Percentiles rank a stretch among this genome's conserved stretches.
Conservation (phyloP, 2,113 vertebrate species). For the Mustela lutreola region DNA sequence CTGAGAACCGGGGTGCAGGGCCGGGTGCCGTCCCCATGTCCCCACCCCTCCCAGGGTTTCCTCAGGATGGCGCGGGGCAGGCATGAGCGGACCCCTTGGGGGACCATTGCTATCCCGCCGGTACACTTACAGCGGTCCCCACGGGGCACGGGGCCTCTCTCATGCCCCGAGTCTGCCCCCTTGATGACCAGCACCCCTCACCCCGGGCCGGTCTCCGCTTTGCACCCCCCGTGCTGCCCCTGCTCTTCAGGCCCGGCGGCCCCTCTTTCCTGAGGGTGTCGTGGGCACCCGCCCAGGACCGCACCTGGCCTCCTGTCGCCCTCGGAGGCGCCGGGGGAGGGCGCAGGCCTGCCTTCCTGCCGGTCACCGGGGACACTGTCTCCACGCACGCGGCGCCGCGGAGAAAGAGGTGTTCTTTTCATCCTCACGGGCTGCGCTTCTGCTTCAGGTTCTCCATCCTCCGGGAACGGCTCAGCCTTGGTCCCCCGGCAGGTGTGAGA, state of each 20-base stretch:
- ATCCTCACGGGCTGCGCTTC: no score
- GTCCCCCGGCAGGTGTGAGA: neutral
- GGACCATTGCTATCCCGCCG: neutral
- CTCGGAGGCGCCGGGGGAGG: neutral
- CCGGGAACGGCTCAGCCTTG: accelerated
- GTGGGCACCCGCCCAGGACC: neutral
- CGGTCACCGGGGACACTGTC: no score
- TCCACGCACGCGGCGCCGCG: no score
- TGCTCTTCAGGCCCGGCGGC: neutral
- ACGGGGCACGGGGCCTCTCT: accelerated
- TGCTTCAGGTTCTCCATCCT: neutral
- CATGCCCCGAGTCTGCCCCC: neutral
- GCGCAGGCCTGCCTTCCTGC: no score
- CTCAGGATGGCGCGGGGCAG: neutral
- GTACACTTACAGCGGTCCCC: neutral
- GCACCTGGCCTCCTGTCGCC: no score
- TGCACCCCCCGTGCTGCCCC: neutral
- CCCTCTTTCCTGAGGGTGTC: neutral
- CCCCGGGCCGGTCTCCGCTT: neutral
- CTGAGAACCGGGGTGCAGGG: no score
- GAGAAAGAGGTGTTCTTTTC: no score
- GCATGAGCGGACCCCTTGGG: neutral
- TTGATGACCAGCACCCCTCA: neutral
- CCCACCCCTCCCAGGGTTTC: neutral
- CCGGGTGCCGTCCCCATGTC: neutral